phyloP scores from a whole-genome alignment of 64 coral and sea anemone species.

The Montipora sp. region DNA sequence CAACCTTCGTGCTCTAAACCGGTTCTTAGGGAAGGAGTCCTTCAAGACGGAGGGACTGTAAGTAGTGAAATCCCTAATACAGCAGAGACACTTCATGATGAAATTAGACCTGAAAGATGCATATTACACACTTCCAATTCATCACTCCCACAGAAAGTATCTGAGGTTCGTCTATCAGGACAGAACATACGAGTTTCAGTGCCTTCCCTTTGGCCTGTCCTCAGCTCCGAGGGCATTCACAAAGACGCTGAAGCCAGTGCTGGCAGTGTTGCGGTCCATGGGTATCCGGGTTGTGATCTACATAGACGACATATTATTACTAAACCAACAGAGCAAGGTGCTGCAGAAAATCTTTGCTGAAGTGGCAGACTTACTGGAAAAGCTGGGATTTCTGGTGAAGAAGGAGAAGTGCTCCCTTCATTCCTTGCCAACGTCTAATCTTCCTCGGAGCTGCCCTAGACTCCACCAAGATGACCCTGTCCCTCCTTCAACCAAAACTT shows the following conservation, averaged over 20 bases:
- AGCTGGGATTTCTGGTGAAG: conserved; percentile 37
- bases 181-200: conserved; percentile 5
- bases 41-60: no score
- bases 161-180: conserved; percentile 22
- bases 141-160: conserved; percentile 8
- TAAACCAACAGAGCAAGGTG: conserved; percentile 22
- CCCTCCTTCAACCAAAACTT: conserved; percentile 6
- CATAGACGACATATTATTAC: not conserved
- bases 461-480: conserved; percentile 24
- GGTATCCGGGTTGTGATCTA: not conserved
- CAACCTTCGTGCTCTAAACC: no score
- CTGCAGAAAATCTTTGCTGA: conserved; percentile 3
- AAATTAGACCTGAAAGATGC: no score
- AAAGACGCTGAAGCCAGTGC: conserved; percentile 39
- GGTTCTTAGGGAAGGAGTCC: no score
- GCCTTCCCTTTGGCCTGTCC: conserved; percentile 34
- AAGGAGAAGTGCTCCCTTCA: conserved; percentile 21
- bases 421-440: not conserved
- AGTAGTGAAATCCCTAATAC: no score
- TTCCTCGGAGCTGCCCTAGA: conserved; percentile 28
- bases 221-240: conserved; percentile 42
- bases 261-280: conserved; percentile 9
- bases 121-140: not conserved
- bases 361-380: not conserved
- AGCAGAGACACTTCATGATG: no score